Evolutionary conservation across 2,113 vertebrate species (phyloP), one percentile per base, ranked within the genome.

Genomic region (Gambusia affinis): DNA sequence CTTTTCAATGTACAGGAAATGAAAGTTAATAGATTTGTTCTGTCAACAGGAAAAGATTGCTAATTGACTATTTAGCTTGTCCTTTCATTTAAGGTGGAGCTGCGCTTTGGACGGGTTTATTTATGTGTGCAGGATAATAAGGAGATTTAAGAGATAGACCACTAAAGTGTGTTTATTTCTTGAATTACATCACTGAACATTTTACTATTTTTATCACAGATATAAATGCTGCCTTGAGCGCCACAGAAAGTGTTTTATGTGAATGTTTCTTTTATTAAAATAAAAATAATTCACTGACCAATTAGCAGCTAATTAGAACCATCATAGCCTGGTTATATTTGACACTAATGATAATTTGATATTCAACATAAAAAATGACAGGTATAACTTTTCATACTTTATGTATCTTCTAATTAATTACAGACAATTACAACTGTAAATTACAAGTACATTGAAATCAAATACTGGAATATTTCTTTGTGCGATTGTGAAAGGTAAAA

Each of bases 1-100:
- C 47, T 74, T 60, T 87, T 35, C 86, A 86, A 88, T 77, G 78
- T 80, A 70, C 83, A 82, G 88, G 88, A 91, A 91, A 92, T 92
- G 85, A 88, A 79, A 76, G 79, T 78, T 88, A 91, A 91, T 87
- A 88, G 90, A 85, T 90, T 85, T 85, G 91, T 76, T 85, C 3
- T 44, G 82, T 87, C 83, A 88, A 89, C 88, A 92, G 91, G 90
- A 91, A 90, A 76, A 30, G 70, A 76, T 64, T 70, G 62, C 73
- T 81, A 84, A 87, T 69, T 85, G 83, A 73, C 79, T 82, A 73
- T 72, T 83, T 88, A 76, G 77, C 85, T 80, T 79, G 76, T 15
- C 61, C 79, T 89, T 85, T 88, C 78, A 87, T 85, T 84, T 76
- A 24, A 67, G 60, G 44, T 57, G 73, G 29, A 73, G 29, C 35